Evolutionary conservation across 2,797 vertebrate genomes (phyloP).

Genomic region (Adrianichthys oophorus): DNA sequence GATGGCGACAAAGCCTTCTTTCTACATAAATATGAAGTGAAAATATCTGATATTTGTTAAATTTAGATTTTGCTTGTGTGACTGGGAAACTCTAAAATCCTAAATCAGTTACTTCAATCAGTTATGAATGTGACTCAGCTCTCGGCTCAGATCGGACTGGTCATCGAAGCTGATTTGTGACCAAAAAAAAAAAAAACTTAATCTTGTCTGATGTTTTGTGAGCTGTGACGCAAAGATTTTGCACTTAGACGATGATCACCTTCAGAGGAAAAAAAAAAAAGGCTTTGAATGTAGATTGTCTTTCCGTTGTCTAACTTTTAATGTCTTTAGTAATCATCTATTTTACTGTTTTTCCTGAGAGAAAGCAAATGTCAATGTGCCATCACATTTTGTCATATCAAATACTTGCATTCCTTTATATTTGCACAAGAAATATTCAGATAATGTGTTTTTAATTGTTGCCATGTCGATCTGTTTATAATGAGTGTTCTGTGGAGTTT

Average conservation of each 20-base stretch:
- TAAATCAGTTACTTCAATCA: no score
- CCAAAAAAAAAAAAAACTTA: conserved; percentile 30
- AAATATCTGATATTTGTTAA: no score
- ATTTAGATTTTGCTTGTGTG: no score
- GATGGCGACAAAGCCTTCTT: no score
- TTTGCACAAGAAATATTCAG: conserved; percentile 63
- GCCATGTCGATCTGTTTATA: conserved; percentile 34
- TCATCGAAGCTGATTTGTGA: conserved; percentile 23
- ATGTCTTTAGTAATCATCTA: conserved; percentile 30
- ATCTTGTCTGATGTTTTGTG: conserved; percentile 15
- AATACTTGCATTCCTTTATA: conserved; percentile 58
- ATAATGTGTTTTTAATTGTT: conserved; percentile 38
- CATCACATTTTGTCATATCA: conserved; percentile 58
- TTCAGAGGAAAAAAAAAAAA: conserved; percentile 22
- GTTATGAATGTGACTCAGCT: background rate
- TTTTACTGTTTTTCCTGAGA: conserved; percentile 46
- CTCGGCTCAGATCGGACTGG: background rate
- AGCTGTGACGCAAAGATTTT: conserved; percentile 53
- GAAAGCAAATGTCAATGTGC: conserved; percentile 52
- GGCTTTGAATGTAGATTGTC: conserved; percentile 53
- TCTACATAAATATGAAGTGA: no score
- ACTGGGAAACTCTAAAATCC: no score
- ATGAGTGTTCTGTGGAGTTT: conserved; percentile 22
- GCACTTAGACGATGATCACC: conserved; percentile 57
- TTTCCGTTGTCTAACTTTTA: conserved; percentile 18